Conservation (phyloP, 2,113 vertebrate species). For the Lepus americanus region DNA sequence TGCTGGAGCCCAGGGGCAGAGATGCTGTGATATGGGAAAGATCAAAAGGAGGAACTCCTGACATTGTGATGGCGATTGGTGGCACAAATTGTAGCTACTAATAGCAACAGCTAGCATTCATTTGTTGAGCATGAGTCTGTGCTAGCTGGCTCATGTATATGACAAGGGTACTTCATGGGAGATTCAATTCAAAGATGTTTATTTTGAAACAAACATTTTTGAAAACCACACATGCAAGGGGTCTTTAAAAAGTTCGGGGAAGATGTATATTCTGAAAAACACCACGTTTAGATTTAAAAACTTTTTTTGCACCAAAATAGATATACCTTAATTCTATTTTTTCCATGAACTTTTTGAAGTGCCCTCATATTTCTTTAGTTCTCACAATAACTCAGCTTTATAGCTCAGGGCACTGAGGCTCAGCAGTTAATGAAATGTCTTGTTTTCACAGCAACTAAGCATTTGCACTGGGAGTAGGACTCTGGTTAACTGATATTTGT, state of each 20-base stretch:
- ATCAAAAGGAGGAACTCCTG: neutral
- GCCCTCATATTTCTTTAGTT: neutral
- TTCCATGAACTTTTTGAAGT: too few species aligned
- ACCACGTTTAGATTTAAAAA: too few species aligned
- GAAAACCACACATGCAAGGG: too few species aligned
- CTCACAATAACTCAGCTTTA: neutral
- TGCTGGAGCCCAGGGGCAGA: neutral
- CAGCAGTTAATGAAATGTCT: neutral
- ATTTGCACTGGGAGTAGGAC: neutral
- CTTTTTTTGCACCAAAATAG: too few species aligned
- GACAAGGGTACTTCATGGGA: too few species aligned
- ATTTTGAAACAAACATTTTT: too few species aligned
- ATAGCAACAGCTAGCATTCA: neutral
- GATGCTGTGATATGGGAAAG: neutral
- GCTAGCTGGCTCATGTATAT: neutral
- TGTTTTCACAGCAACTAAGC: neutral
- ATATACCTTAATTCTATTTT: too few species aligned
- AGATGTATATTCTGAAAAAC: too few species aligned
- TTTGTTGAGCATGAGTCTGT: neutral
- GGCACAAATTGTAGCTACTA: neutral
- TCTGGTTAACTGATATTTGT: neutral
- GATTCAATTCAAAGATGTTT: too few species aligned
- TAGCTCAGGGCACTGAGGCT: neutral
- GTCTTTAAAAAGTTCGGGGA: too few species aligned
- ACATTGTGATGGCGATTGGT: too few species aligned